These are phyloP conservation scores for Phylloscopus whistleri DNA, from an alignment of 2,113 vertebrate species.

Conservation along the genomic window DNA sequence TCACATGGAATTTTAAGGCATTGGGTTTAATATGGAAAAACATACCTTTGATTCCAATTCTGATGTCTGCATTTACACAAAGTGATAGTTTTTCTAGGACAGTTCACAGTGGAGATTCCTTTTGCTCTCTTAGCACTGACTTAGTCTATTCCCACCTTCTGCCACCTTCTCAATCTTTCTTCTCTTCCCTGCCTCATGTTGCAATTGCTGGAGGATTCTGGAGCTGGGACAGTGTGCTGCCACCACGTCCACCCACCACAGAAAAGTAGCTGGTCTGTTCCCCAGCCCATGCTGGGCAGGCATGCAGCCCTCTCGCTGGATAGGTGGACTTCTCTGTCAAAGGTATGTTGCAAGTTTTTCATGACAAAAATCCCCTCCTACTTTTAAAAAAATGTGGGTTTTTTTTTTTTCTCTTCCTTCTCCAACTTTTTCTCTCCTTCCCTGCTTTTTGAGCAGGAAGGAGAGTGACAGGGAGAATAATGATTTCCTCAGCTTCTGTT, in stretches of 20 bases:
- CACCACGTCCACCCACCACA: not conserved
- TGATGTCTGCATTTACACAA: not conserved
- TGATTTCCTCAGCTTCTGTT: conserved; percentile 35
- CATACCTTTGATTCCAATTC: not conserved
- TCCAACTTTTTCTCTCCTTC: not conserved
- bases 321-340: not conserved
- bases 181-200: not conserved
- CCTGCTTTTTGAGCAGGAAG: conserved; percentile 1
- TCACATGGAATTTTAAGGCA: not conserved
- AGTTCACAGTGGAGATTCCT: not conserved
- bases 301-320: not conserved
- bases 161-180: not conserved
- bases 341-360: not conserved
- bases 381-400: not conserved
- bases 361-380: not conserved
- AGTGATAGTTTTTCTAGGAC: not conserved
- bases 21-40: not conserved
- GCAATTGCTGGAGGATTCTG: not conserved
- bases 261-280: not conserved
- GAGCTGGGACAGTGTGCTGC: not conserved
- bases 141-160: not conserved
- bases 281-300: not conserved
- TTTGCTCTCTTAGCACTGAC: not conserved
- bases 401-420: not conserved
- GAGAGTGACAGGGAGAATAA: conserved; percentile 29